phyloP scores from a whole-genome alignment of 2,113 vertebrate species.

The Misgurnus anguillicaudatus region DNA sequence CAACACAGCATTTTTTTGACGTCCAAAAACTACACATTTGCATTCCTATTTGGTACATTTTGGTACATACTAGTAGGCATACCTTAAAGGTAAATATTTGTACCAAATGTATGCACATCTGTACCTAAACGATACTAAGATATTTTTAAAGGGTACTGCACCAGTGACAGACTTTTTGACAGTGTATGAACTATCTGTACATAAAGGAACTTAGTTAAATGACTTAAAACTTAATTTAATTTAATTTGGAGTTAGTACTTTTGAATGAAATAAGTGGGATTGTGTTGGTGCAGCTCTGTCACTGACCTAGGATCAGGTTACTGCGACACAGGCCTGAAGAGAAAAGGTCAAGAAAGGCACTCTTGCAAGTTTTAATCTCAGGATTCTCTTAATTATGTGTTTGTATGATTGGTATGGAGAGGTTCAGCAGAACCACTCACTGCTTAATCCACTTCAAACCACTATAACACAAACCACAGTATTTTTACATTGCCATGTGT shows the following conservation, averaged over 20 bases:
- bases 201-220: too few species aligned
- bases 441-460: constrained; percentile 3
- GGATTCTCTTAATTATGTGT: not conserved
- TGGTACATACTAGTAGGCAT: too few species aligned
- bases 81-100: too few species aligned
- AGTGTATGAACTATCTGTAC: too few species aligned
- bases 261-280: not conserved
- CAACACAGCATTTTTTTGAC: too few species aligned
- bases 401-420: constrained; percentile 4
- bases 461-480: constrained; percentile 23
- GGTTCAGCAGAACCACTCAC: constrained; percentile 5
- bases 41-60: too few species aligned
- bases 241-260: not conserved
- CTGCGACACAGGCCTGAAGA: constrained; percentile 41
- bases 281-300: constrained; percentile 21
- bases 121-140: too few species aligned
- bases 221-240: not conserved
- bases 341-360: constrained; percentile 22
- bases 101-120: too few species aligned
- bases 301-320: constrained; percentile 36
- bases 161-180: too few species aligned
- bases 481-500: not conserved
- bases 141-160: too few species aligned
- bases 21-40: too few species aligned
- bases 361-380: not conserved